Base-by-base conservation (phyloP, 2,888 invertebrate species). In the Abscondita cerata region DNA sequence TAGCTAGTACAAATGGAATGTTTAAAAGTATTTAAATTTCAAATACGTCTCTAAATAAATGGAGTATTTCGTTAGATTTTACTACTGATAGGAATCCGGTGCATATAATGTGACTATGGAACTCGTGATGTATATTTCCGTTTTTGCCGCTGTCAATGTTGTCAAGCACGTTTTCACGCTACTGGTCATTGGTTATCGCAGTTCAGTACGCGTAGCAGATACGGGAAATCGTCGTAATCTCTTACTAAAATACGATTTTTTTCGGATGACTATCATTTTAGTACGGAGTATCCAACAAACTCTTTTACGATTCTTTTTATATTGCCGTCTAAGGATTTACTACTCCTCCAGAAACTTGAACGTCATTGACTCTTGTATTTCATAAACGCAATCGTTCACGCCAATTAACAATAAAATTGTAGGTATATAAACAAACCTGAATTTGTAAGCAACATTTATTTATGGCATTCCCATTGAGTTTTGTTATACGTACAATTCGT, bases 61-160 rank as follows among this genome's bases (percentile, higher is more conserved):
- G 67, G 61, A 65, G 62, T 70, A 70, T 70, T 70, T 70, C 66
- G 65, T 66, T 66, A 68, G 68, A 70, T 70, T 59, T 64, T 56
- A 56, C 59, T 65, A 56, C 40, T 51, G 68, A 68, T 67, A 68
- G 44, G 65, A 53, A 54, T 61, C 57, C 62, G 54, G 65, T 63
- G 67, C 62, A 68, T 65, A 65, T 65, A 68, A 67, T 65, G 57
- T 58, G 60, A 69, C 66, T 67, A 64, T 67, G 62, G 67, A 60
- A 59, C 62, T 58, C 64, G 54, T 67, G 68, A 70, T 70, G 68
- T 69, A 69, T 67, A 70, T 69, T 69, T 70, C 68, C 67, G 69
- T 63, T 69, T 66, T 66, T 59, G 46, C 56, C 60, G 52, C 66
- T 65, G 68, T 68, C 69, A 69, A 59, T 68, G 65, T 62, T 65